Evolutionary conservation across 2,888 invertebrate species (phyloP).

Genomic region (Auanema sp.): DNA sequence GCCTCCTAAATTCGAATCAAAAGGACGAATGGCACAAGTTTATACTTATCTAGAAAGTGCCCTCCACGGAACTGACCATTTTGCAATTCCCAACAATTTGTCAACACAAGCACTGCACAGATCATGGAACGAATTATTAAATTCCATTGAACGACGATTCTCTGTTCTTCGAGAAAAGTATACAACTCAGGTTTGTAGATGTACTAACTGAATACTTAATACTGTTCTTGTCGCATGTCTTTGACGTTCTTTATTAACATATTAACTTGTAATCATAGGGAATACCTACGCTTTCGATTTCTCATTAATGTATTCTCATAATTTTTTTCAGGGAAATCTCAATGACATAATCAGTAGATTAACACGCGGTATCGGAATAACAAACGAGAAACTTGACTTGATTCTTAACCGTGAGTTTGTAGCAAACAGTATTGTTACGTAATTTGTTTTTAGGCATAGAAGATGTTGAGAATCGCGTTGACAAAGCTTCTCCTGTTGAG

Average conservation of each 20-base stretch:
- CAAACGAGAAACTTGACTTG: conserved; percentile 63
- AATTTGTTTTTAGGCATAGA: conserved; percentile 55
- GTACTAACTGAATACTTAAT: conserved; percentile 1
- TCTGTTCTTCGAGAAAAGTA: conserved; percentile 41
- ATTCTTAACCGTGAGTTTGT: conserved; percentile 50
- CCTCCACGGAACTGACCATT: conserved; percentile 42
- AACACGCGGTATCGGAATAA: conserved; percentile 59
- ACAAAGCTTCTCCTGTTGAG: conserved; percentile 46
- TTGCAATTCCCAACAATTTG: conserved; percentile 63
- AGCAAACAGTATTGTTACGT: not conserved
- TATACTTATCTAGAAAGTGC: conserved; percentile 70
- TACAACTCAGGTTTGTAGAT: conserved; percentile 33
- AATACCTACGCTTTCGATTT: not conserved
- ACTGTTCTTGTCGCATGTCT: conserved; percentile 4
- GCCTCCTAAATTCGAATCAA: conserved; percentile 84
- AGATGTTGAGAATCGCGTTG: conserved; percentile 52
- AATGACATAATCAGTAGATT: conserved; percentile 58
- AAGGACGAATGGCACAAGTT: conserved; percentile 81
- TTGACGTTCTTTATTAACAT: conserved; percentile 1
- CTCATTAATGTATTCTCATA: not conserved
- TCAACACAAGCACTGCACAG: conserved; percentile 65
- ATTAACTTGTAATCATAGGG: not conserved
- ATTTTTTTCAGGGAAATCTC: conserved; percentile 38
- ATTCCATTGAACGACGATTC: conserved; percentile 51
- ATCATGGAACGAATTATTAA: conserved; percentile 64